Conservation (phyloP, 2,113 vertebrate species). For the Archocentrus centrarchus region DNA sequence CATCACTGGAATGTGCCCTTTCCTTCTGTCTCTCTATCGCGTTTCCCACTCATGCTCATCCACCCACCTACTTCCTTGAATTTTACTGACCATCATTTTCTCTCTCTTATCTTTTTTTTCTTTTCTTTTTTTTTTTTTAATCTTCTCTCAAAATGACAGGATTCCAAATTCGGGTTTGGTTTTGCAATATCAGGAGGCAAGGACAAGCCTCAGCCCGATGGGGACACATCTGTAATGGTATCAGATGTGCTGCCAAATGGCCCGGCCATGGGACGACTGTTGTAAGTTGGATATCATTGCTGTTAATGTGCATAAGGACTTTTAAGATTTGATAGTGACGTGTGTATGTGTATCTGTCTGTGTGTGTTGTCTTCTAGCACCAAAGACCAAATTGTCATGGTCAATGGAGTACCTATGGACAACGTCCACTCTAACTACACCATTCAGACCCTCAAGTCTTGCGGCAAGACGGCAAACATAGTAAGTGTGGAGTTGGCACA, state of each 20-base stretch:
- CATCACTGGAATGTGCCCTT: constrained; percentile 64
- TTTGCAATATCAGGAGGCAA: constrained; percentile 91
- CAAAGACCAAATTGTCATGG: constrained; percentile 94
- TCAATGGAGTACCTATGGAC: constrained; percentile 93
- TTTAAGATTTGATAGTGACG: not conserved
- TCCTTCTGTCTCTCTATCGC: constrained; percentile 28
- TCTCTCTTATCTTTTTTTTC: not conserved
- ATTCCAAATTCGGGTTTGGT: constrained; percentile 91
- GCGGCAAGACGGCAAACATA: constrained; percentile 86
- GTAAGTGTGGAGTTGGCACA: constrained; percentile 81
- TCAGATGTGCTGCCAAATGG: constrained; percentile 91
- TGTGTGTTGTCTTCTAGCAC: constrained; percentile 73
- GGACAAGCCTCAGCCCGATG: constrained; percentile 81
- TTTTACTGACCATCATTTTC: not conserved
- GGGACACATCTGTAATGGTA: constrained; percentile 85
- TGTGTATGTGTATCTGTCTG: not conserved
- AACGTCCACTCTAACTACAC: constrained; percentile 86
- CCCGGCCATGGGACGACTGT: constrained; percentile 88
- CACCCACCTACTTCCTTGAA: constrained; percentile 1
- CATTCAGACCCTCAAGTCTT: constrained; percentile 91
- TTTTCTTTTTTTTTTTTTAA: not conserved
- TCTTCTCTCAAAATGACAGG: constrained; percentile 75
- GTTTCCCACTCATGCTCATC: constrained; percentile 17
- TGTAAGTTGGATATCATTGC: constrained; percentile 82
- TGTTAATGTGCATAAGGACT: not conserved